Base-by-base conservation (phyloP, 2,113 vertebrate species). In the Columbina picui region DNA sequence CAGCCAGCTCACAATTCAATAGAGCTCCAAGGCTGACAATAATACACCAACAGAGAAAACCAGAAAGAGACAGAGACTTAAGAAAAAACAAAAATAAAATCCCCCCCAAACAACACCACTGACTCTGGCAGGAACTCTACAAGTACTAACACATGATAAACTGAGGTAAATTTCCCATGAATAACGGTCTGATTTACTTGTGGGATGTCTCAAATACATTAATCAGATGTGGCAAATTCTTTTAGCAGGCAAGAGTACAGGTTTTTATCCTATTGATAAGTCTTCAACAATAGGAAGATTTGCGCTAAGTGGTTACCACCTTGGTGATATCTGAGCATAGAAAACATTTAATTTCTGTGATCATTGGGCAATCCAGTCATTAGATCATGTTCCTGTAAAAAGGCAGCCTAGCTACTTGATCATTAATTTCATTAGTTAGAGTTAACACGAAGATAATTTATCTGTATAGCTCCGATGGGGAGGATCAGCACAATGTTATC, bases 41-140 rank as follows among this genome's bases (percentile, higher is more conserved):
- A 60, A 59, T 10, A n/a, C 6, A 55, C 6, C 20, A 69, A 41
- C 74, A 65, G 7, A 3, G 12, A 69, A 57, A 61, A 68, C 2
- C 2, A 69, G 6, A 50, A 12, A 55, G 13, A 55, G 2, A n/a
- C 1, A 34, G 7, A 59, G 50, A 34, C 7, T n/a, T 5, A 2
- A 1, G 3, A 23, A 68, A 68, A 82, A 76, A 6, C 7, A 22
- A 80, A 89, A 84, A n/a, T 12, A 80, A 36, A 76, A 14, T 25
- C 9, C 25, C 8, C 7, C 3, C 1, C 3, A 29, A 79, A 6
- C 1, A 14, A 5, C 17, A 59, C 8, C 49, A 38, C 12, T 30
- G 32, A 80, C 32, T 38, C 26, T 41, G 38, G 19, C 32, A 92
- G 20, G 29, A 80, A 6, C 9, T 9, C 9, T 43, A 55, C 52